These are phyloP conservation scores for Pampus argenteus DNA, from an alignment of 2,797 vertebrate species.

Conservation along the genomic window DNA sequence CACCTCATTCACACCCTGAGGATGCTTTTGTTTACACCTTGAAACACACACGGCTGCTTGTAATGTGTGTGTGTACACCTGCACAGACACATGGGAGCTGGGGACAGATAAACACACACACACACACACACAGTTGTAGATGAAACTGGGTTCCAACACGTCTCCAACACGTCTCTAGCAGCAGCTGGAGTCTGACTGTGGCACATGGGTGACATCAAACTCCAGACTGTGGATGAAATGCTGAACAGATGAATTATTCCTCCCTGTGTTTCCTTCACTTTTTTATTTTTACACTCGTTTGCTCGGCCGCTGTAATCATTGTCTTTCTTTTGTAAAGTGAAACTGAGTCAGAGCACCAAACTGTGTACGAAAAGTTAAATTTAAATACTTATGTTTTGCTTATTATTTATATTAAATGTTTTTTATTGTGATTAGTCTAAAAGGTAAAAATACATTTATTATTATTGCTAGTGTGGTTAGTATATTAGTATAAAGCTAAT, in stretches of 20 bases:
- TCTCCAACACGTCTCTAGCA: constrained; percentile 7
- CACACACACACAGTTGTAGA: constrained; percentile 11
- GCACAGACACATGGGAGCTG: neutral
- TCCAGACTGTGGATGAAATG: constrained; percentile 47
- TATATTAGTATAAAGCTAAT: too few species aligned
- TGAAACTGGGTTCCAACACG: constrained; percentile 14
- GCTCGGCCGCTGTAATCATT: constrained; percentile 8
- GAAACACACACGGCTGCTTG: neutral
- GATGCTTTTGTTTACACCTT: constrained; percentile 15
- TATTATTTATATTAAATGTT: too few species aligned
- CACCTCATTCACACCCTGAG: neutral
- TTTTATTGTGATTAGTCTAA: too few species aligned
- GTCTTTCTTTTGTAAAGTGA: neutral
- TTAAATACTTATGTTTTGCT: too few species aligned
- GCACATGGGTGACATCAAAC: constrained; percentile 37
- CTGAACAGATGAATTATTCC: constrained; percentile 18
- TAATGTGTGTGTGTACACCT: neutral
- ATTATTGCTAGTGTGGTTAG: too few species aligned
- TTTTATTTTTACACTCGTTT: neutral
- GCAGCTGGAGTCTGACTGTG: neutral
- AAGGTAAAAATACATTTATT: too few species aligned
- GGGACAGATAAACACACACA: neutral
- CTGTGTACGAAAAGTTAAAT: neutral
- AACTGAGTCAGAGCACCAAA: neutral
- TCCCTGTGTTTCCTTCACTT: neutral